A percentile compares a stretch with the other conserved stretches of the same genome.
phyloP scores from a whole-genome alignment of 2,797 vertebrate genomes.

The Phalloptychus januarius region DNA sequence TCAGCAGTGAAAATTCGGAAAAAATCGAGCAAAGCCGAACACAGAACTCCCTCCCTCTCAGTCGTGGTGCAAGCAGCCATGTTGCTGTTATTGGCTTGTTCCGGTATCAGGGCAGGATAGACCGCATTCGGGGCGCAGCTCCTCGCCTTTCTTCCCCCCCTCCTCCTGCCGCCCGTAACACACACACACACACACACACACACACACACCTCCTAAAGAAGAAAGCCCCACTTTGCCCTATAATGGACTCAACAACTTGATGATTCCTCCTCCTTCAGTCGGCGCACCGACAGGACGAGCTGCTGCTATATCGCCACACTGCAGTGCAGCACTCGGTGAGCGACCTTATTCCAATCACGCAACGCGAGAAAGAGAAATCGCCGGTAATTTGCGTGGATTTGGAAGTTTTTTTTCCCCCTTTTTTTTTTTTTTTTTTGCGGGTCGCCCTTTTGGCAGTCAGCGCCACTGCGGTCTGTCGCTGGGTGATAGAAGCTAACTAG shows the following conservation, averaged over 20 bases:
- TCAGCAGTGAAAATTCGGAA: slow-evolving; percentile 43
- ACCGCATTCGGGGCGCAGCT: slow-evolving; percentile 72
- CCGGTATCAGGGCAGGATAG: slow-evolving; percentile 83
- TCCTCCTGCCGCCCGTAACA: slow-evolving; percentile 53
- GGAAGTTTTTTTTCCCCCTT: slow-evolving; percentile 1
- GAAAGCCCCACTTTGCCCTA: slow-evolving; percentile 44
- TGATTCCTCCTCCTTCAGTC: slow-evolving; percentile 35
- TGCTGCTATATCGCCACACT: slow-evolving; percentile 57
- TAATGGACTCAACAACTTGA: slow-evolving; percentile 79
- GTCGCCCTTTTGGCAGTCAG: slow-evolving; percentile 47
- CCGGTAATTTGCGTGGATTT: slow-evolving; percentile 73
- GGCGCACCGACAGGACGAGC: slow-evolving; percentile 53
- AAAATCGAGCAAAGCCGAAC: slow-evolving; percentile 64
- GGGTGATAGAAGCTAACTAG: slow-evolving; percentile 51
- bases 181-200: slow-evolving; percentile 10
- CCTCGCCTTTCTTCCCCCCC: slow-evolving; percentile 60
- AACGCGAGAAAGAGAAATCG: slow-evolving; percentile 60
- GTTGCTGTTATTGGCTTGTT: slow-evolving; percentile 82
- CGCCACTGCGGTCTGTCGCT: slow-evolving; percentile 46
- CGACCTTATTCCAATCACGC: slow-evolving; percentile 76
- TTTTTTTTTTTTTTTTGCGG: slow-evolving; percentile 33
- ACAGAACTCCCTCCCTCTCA: slow-evolving; percentile 42
- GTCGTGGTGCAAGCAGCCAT: slow-evolving; percentile 85
- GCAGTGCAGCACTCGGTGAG: slow-evolving; percentile 69
- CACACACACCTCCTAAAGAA: slow-evolving; percentile 45